Evolutionary conservation across 2,797 vertebrate genomes (phyloP).

Genomic region (Poecile montanus): DNA sequence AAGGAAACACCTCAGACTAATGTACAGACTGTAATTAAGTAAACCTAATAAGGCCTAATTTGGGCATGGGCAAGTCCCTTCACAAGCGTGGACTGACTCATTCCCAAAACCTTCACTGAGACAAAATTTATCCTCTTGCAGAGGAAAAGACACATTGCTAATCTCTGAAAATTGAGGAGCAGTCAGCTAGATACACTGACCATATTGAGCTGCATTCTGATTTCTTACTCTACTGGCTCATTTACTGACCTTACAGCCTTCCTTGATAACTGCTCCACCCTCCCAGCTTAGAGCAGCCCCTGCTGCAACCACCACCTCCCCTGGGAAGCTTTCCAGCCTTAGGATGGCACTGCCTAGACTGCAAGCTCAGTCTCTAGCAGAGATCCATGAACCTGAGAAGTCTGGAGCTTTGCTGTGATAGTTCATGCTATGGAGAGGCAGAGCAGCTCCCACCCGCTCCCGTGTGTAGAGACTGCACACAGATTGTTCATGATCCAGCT

Average conservation of each 20-base stretch:
- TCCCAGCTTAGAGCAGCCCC: neutral
- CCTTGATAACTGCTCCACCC: neutral
- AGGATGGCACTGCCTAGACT: neutral
- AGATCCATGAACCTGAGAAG: neutral
- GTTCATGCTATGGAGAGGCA: fast-evolving
- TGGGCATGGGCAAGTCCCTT: neutral
- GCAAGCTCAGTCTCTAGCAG: neutral
- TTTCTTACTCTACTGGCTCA: neutral
- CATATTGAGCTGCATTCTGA: neutral
- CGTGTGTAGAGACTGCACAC: fast-evolving
- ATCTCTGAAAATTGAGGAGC: neutral
- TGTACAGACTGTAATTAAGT: neutral
- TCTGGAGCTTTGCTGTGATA: neutral
- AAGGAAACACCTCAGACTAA: neutral
- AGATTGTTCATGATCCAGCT: neutral
- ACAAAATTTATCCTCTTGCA: neutral
- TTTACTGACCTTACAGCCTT: neutral
- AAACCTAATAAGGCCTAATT: neutral
- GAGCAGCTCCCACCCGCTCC: neutral
- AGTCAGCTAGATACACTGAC: neutral
- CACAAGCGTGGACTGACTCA: neutral
- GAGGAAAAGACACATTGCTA: neutral
- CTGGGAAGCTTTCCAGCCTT: neutral
- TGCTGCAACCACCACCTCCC: neutral
- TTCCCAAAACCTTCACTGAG: neutral